Evolutionary conservation across 2,113 vertebrate species (phyloP).

Genomic region (Heteronetta atricapilla): DNA sequence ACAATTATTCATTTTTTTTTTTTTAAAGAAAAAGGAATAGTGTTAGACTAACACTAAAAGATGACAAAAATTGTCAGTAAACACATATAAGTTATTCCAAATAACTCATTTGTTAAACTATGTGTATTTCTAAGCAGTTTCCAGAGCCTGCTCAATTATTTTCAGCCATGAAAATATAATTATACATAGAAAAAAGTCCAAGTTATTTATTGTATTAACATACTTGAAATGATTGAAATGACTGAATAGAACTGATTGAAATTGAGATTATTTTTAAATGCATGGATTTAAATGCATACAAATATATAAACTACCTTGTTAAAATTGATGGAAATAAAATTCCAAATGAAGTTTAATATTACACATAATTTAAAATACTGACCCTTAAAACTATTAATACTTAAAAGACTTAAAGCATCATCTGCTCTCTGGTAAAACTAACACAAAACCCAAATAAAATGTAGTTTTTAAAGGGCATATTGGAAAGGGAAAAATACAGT

Average conservation of each 20-base stretch:
- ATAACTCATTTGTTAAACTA: not conserved
- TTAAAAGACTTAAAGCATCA: constrained; percentile 76
- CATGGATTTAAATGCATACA: not conserved
- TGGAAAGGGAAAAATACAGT: not conserved
- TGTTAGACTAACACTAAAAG: not conserved
- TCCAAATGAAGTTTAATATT: not conserved
- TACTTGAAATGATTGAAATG: not conserved
- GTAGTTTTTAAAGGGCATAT: not conserved
- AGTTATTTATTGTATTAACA: not conserved
- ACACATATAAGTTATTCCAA: not conserved
- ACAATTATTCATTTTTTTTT: not conserved
- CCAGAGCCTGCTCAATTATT: not conserved
- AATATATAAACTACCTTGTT: not conserved
- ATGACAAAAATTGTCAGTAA: not conserved
- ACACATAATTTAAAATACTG: constrained; percentile 66
- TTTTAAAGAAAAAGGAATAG: not conserved
- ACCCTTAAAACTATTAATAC: constrained; percentile 80
- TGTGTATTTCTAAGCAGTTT: not conserved
- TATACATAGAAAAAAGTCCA: rapidly evolving
- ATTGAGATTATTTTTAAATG: not conserved
- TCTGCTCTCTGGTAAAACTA: constrained; percentile 73
- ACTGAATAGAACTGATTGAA: not conserved
- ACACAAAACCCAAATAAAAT: constrained; percentile 42
- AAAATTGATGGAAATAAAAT: not conserved
- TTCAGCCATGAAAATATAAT: not conserved